Percentiles rank a stretch among this genome's conserved stretches.
These are phyloP conservation scores for Callipepla squamata DNA, from an alignment of 2,113 vertebrate species.

Conservation along the genomic window DNA sequence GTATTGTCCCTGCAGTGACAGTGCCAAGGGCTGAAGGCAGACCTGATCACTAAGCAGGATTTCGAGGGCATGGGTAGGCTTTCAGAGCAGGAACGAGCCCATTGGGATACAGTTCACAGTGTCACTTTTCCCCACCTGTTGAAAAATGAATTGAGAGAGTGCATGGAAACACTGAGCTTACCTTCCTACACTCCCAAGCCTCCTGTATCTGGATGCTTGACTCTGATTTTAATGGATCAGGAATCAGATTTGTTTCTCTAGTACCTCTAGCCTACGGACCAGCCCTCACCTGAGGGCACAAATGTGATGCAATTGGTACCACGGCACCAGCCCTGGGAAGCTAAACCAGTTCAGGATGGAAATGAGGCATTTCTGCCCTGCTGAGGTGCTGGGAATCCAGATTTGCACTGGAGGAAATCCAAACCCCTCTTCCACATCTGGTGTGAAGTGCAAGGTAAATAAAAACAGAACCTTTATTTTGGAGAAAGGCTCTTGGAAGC, in stretches of 20 bases:
- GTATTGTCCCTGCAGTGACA: fast-evolving
- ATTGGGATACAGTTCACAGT: not conserved
- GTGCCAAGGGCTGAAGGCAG: not conserved
- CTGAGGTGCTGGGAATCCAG: not conserved
- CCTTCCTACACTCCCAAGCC: not conserved
- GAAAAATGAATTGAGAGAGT: not conserved
- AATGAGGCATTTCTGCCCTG: not conserved
- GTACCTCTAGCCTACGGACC: not conserved
- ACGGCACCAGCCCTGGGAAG: not conserved
- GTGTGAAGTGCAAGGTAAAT: slow-evolving; percentile 25
- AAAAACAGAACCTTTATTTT: not conserved
- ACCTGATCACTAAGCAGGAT: not conserved
- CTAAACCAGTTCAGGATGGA: slow-evolving; percentile 16
- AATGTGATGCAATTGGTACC: not conserved
- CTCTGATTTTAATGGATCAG: not conserved
- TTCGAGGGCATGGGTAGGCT: not conserved
- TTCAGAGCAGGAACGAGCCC: not conserved
- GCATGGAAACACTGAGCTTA: not conserved
- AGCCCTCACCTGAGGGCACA: not conserved
- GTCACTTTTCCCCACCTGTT: fast-evolving
- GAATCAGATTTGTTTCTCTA: not conserved
- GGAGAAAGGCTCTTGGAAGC: not conserved
- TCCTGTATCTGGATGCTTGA: not conserved
- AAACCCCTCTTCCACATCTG: not conserved
- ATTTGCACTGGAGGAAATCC: not conserved